Base-by-base conservation (phyloP, 1,140 invertebrate species). In the Mizuhopecten yessoensis region DNA sequence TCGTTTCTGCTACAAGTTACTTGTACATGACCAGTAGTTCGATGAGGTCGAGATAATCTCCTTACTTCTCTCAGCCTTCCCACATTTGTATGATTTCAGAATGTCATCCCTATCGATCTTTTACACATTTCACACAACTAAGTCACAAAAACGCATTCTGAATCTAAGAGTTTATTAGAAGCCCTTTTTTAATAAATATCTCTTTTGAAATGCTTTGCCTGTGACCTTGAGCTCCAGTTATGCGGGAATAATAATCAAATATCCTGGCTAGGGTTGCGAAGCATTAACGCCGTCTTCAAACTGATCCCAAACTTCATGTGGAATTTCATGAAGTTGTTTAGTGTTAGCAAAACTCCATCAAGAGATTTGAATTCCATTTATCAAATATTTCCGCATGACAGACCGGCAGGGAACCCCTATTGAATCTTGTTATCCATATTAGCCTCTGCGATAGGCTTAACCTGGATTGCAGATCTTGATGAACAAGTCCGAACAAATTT, bases 301-400 rank as follows among this genome's bases (percentile, higher is more conserved):
- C 57, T 13, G 57, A 75, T 75, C 15, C 11, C 23, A 75, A 75
- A 75, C 57, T 75, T 75, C 57, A 75, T 75, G n/a, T 29, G 57
- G 57, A 75, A 29, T 75, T 75, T 75, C 57, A 75, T 9, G 11
- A 11, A 75, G 57, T 49, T 75, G 57, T 75, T 75, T 75, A 29
- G 1, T 29, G 57, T 75, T 75, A 75, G n/a, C 57, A 75, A 75
- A 75, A 75, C n/a, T 75, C 57, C 57, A 75, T 75, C 57, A 75
- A 75, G 57, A 75, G 57, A 75, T 75, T 75, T 75, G 29, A 75
- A 75, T 75, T 75, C 57, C 57, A 75, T 75, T 75, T 75, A 75
- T 17, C 23, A 23, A 75, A 75, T 75, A 75, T 75, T 75, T 75
- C 57, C 57, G 2, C 57, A 9, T 75, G 57, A 75, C 57, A 75